A percentile compares a stretch with the other conserved stretches of the same genome.
Conservation (phyloP, 2,113 vertebrate species). For the Odobenus rosmarus region DNA sequence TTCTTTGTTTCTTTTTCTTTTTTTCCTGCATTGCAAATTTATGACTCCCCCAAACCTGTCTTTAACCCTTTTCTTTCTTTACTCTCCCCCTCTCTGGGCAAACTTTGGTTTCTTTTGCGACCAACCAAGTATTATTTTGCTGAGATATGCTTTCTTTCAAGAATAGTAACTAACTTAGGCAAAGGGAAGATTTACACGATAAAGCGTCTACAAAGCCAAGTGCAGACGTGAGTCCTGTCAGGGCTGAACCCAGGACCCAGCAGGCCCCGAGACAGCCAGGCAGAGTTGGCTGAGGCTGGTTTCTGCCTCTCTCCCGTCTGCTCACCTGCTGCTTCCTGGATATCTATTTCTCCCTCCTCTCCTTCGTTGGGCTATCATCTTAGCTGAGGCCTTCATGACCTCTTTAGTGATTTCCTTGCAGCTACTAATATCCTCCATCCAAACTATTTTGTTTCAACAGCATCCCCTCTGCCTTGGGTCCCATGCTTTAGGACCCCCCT, state of each 20-base stretch:
- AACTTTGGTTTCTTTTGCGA: background rate
- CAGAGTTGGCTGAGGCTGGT: background rate
- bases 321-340: background rate
- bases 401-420: background rate
- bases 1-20: background rate
- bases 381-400: background rate
- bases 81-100: background rate
- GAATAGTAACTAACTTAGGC: background rate
- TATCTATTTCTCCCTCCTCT: background rate
- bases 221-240: background rate
- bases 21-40: background rate
- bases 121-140: background rate
- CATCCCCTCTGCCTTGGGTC: background rate
- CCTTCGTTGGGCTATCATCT: background rate
- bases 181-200: background rate
- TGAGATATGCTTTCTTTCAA: background rate
- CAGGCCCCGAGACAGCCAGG: background rate
- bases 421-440: background rate
- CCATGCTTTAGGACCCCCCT: background rate
- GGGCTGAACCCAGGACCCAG: background rate
- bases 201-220: background rate
- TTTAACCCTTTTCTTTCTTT: background rate
- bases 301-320: background rate
- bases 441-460: background rate
- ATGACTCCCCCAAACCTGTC: constrained; percentile 8